Evolutionary conservation across 2,797 vertebrate species (phyloP), one percentile per base, ranked within the genome.

Genomic region (Botia kubotai): DNA sequence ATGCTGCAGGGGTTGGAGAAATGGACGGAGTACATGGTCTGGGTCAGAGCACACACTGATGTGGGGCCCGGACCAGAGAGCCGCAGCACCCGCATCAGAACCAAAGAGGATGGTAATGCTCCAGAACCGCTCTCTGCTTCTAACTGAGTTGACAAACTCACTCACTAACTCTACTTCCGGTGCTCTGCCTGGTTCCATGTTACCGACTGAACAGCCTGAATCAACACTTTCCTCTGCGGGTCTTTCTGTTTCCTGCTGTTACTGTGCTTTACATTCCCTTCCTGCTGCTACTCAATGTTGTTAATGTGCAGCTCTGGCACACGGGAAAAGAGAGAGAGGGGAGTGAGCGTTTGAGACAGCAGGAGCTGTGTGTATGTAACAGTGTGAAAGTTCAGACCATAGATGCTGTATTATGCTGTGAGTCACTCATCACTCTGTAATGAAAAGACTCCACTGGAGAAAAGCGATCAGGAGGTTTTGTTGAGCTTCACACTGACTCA

Each of bases 21-120:
- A 92, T 99, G 98, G 98, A 98, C 98, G 39, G 96, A 97, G 92
- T 99, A 99, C 94, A 94, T 95, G 94, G 97, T 99, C 92, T 97
- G 97, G 97, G 97, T 99, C 87, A 96, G 96, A 92, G 98, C 98
- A 39, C 97, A 99, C 94, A 99, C 98, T 1, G 95, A 98, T 23
- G 97, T 98, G 90, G 98, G 98, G 82, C 96, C 98, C 0, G 98
- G 98, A 88, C 98, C 98, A 0, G 97, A 98, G 93, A 99, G 97
- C 93, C 84, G 92, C 90, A 93, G 95, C 0, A 93, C 97, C 90
- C 94, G 92, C 83, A 95, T 98, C 87, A 97, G 92, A 95, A 99
- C 98, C 80, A 96, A 95, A 0, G 97, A 99, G 90, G 98, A 99
- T 86, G 98, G 98, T 99, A 98, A 33, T 73, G 46, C 53, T 83